Base-by-base conservation (phyloP, 2,797 vertebrate genomes). In the Eurystomus glaucurus region DNA sequence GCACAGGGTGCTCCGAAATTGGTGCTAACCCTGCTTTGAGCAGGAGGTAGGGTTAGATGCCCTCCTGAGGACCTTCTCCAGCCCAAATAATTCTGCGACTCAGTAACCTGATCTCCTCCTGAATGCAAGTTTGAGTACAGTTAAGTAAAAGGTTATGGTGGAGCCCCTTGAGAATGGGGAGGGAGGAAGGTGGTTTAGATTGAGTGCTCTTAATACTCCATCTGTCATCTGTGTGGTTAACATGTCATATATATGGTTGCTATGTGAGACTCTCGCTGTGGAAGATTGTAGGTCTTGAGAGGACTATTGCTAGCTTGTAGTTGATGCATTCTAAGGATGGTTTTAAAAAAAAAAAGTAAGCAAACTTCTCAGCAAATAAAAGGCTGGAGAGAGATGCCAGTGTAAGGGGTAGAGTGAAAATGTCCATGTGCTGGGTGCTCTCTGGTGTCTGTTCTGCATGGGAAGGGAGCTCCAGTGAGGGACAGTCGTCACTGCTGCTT, bases 221-320 rank as follows among this genome's bases (percentile, higher is more conserved):
- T 97, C 88, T 97, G 93, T 97, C 96, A 97, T 95, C 92, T 62
- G 74, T 95, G 96, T 85, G 96, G 96, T 96, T 97, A 96, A 82
- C 74, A 5, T 96, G 95, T 91, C 92, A 5, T n/a, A 52, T 89
- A 62, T 76, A 70, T 76, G 90, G 94, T 74, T 95, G 95, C 92
- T 94, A 29, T 41, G 81, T 13, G 88, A 96, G 90, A 35, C 77
- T 86, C 90, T 75, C 19, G 0, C 85, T 62, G 83, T 69, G 80
- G 74, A 84, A 79, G 88, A 39, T 39, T 92, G 93, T 35, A 54
- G 85, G 46, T 75, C 77, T 93, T 68, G 80, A 68, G 88, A 90
- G 83, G 25, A 20, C 58, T 84, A 1, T 75, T 83, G 83, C 77
- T 81, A 31, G 50, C 92, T 82, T 75, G 64, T 39, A 96, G 72